These are phyloP conservation scores for Raja brachyura DNA, from an alignment of 2,113 vertebrate species.

Conservation along the genomic window DNA sequence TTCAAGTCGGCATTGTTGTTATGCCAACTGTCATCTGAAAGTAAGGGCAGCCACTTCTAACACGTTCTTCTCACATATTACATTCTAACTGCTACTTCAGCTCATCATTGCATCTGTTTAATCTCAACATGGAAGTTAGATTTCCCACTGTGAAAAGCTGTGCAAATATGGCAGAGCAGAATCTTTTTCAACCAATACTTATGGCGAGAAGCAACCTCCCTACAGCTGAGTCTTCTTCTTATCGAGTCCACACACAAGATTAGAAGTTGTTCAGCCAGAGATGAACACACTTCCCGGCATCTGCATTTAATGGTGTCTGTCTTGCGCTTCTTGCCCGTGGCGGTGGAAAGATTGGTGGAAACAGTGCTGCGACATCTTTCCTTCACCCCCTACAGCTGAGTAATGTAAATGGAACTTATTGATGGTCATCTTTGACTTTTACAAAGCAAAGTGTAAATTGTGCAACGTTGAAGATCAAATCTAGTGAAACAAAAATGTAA, in stretches of 20 bases:
- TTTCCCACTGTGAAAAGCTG: slow-evolving; percentile 11
- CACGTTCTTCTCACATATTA: background rate
- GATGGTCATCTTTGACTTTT: background rate
- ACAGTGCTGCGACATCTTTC: too few relatives aligned
- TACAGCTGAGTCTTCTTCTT: background rate
- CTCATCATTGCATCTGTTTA: background rate
- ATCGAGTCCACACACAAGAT: too few relatives aligned
- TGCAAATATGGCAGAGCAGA: background rate
- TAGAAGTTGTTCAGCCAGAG: too few relatives aligned
- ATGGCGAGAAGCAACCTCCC: background rate
- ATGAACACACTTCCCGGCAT: too few relatives aligned
- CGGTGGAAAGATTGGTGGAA: too few relatives aligned
- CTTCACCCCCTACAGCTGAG: background rate
- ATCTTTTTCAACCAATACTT: background rate
- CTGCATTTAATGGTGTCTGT: too few relatives aligned
- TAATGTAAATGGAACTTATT: background rate
- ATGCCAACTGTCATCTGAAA: background rate
- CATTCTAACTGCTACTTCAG: background rate
- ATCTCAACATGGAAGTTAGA: background rate
- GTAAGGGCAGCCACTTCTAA: background rate
- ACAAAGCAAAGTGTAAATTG: background rate
- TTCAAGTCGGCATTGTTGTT: background rate
- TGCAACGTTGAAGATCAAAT: background rate
- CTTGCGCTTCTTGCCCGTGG: too few relatives aligned
- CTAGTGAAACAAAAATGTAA: background rate